These are phyloP conservation scores for Microvelia longipes DNA, from an alignment of 1,140 invertebrate species.

Conservation along the genomic window DNA sequence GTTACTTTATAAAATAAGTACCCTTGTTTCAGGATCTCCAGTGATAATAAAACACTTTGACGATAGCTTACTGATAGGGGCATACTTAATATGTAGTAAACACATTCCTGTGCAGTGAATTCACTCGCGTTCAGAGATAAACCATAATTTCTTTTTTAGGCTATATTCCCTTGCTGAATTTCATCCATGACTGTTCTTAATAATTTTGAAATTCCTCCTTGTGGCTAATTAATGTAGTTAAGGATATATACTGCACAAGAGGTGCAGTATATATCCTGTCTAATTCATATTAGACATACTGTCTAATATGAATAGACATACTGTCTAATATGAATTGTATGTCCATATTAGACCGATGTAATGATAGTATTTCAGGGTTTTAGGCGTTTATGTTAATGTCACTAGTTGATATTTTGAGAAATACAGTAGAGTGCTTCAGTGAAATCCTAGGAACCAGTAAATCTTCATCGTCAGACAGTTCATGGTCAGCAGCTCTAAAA, in stretches of 20 bases:
- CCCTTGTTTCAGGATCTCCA: background rate
- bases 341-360: slow-evolving; percentile 23
- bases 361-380: slow-evolving; percentile 19
- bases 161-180: background rate
- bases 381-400: slow-evolving; percentile 22
- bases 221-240: background rate
- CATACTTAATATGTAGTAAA: background rate
- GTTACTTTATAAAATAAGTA: background rate
- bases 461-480: background rate
- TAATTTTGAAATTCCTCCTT: background rate
- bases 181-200: background rate
- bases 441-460: background rate
- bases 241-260: slow-evolving; percentile 20
- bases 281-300: too few relatives aligned
- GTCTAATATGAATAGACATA: too few relatives aligned
- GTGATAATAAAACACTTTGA: background rate
- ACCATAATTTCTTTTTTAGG: slow-evolving; percentile 15
- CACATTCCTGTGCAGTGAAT: background rate
- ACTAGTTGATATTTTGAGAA: background rate
- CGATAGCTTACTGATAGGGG: background rate
- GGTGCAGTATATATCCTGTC: too few relatives aligned
- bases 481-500: background rate
- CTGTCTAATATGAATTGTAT: slow-evolving; percentile 22
- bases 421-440: background rate
- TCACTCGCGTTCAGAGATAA: background rate